phyloP scores from a whole-genome alignment of 2,888 invertebrate genomes.

The Diogma glabrata region DNA sequence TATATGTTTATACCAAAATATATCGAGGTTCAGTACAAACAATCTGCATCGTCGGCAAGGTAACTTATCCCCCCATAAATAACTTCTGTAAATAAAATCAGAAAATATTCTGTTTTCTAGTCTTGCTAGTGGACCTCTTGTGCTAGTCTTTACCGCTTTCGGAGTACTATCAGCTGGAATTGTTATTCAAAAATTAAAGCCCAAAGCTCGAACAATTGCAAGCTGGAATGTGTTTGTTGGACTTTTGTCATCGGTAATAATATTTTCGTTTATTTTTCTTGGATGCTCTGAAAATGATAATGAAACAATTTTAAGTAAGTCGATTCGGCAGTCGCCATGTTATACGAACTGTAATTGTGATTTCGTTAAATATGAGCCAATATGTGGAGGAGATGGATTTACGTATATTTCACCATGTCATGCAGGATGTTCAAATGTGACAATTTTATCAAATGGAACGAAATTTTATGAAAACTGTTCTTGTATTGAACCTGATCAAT shows the following conservation, averaged over 20 bases:
- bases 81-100: neutral
- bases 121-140: conserved; percentile 55
- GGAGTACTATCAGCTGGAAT: conserved; percentile 56
- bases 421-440: conserved; percentile 46
- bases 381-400: conserved; percentile 45
- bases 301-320: conserved; percentile 29
- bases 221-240: conserved; percentile 59
- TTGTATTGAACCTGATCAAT: conserved; percentile 28
- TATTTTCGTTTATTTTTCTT: conserved; percentile 51
- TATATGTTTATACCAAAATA: conserved; percentile 65
- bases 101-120: conserved; percentile 40
- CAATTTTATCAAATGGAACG: conserved; percentile 26
- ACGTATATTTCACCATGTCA: conserved; percentile 55
- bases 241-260: conserved; percentile 47
- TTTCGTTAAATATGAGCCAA: conserved; percentile 52
- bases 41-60: conserved; percentile 43
- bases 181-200: conserved; percentile 53
- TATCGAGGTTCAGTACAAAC: conserved; percentile 58
- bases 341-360: conserved; percentile 54
- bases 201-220: conserved; percentile 51
- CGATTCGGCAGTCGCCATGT: no score
- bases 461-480: conserved; percentile 38
- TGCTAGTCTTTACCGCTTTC: conserved; percentile 53
- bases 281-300: conserved; percentile 52
- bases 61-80: neutral